Evolutionary conservation across 2,888 invertebrate genomes (phyloP), one percentile per base, ranked within the genome.

Genomic region (Meliscaeva auricollis): DNA sequence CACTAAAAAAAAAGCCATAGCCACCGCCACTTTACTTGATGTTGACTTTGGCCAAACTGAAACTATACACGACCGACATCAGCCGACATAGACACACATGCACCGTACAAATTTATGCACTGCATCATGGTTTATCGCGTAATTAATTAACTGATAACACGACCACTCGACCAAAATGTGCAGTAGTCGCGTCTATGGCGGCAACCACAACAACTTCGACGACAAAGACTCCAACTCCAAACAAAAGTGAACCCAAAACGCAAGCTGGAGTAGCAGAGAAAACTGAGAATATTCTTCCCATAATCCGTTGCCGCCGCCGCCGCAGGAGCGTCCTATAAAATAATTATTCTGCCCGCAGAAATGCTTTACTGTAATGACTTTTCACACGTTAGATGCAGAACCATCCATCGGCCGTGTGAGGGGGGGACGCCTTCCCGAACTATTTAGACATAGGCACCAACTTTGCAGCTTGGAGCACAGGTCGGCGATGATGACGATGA

Each of bases 71-170:
- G 17, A 41, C 5, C 38, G 17, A 41, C 5, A 6, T 9, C 17
- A 26, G 60, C n/a, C n/a, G 22, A 38, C 60, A 69, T 48, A 48
- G 20, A 38, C 74, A 64, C 46, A 44, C 75, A 62, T 44, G 56
- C 75, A 62, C 13, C 35, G 41, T 41, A 87, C 76, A 87, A 87
- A 87, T 87, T 87, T 87, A 87, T 87, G 78, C 80, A 82, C 78
- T 82, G 82, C 79, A 87, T 87, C 87, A 77, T 83, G 84, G 87
- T 85, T 87, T 87, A 87, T 87, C 87, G 87, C 83, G 87, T 87
- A 87, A 87, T 87, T 87, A 87, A 87, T 87, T 87, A 87, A 87
- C 85, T 85, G 85, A 87, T 87, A 87, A 87, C 87, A 87, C 85
- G 87, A 73, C 79, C 79, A 74, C 81, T 80, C 74, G 78, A 76